These are phyloP conservation scores for Drosophila teissieri DNA, from an alignment of 1,140 invertebrate genomes.

Conservation along the genomic window DNA sequence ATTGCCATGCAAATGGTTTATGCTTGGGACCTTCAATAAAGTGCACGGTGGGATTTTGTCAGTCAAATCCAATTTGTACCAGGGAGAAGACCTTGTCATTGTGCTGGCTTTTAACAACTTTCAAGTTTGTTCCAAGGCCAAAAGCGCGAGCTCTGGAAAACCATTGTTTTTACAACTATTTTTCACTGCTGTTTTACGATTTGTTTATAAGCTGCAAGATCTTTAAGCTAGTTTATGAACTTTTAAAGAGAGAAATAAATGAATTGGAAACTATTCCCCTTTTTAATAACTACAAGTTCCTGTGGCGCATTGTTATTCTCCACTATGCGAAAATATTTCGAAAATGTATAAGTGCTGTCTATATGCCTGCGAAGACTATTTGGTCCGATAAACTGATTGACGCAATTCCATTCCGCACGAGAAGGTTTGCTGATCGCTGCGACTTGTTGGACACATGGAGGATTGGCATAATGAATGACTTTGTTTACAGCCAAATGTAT, in stretches of 20 bases:
- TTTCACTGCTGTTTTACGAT: not conserved
- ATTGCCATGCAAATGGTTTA: conserved; percentile 41
- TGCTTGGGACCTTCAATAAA: conserved; percentile 29
- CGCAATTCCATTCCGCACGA: conserved; percentile 32
- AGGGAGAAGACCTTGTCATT: conserved; percentile 42
- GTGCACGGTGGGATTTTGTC: conserved; percentile 25
- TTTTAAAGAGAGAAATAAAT: not conserved
- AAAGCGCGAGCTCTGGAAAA: conserved; percentile 7
- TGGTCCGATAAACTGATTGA: conserved; percentile 34
- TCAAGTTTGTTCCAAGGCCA: conserved; percentile 26
- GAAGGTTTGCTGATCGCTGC: conserved; percentile 29
- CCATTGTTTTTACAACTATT: conserved; percentile 2
- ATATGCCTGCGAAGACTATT: conserved; percentile 15
- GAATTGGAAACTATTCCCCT: no score
- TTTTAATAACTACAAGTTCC: not conserved
- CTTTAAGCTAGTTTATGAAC: no score
- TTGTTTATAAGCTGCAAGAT: no score
- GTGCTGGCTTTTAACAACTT: conserved; percentile 50
- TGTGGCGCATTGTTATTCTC: conserved; percentile 16
- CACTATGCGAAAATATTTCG: conserved; percentile 21
- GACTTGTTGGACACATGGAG: conserved; percentile 52
- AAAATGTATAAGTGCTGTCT: conserved; percentile 22
- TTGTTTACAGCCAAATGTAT: conserved; percentile 70
- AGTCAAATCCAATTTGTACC: conserved; percentile 1
- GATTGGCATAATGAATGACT: conserved; percentile 62